phyloP scores from a whole-genome alignment of 2,888 invertebrate genomes.

The Iselma pallidipennis region DNA sequence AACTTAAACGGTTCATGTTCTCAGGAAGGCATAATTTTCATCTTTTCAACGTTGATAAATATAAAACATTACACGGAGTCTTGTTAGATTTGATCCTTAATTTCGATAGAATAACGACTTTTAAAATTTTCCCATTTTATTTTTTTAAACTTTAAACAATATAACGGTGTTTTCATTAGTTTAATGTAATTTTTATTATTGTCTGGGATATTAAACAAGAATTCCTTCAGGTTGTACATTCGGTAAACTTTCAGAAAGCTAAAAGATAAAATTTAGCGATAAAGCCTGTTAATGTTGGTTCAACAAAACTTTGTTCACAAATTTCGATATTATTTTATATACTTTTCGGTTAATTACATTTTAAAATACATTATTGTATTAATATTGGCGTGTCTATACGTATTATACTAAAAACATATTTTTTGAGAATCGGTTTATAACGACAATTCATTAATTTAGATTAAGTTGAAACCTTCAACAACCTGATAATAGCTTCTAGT shows the following conservation, averaged over 20 bases:
- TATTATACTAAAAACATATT: too few species aligned
- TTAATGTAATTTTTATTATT: not conserved
- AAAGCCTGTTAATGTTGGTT: not conserved
- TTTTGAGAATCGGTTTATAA: not conserved
- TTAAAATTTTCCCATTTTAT: too few species aligned
- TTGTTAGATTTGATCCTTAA: too few species aligned
- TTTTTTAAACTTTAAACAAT: too few species aligned
- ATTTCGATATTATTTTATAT: too few species aligned
- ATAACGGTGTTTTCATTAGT: not conserved
- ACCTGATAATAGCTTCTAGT: not conserved
- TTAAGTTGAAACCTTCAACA: not conserved
- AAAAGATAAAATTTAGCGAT: not conserved
- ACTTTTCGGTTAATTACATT: not conserved
- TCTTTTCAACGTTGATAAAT: not conserved
- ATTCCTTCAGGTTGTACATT: not conserved
- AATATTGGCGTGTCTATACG: not conserved
- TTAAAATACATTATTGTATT: not conserved
- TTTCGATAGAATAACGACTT: too few species aligned
- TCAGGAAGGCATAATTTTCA: conserved; percentile 8
- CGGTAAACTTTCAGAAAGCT: not conserved
- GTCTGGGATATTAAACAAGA: not conserved
- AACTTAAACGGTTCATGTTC: conserved; percentile 18
- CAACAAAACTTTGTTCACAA: too few species aligned
- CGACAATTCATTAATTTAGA: not conserved
- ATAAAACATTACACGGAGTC: not conserved